Evolutionary conservation across 2,113 vertebrate genomes (phyloP), one percentile per base, ranked within the genome.

Genomic region (Dinomys branickii): DNA sequence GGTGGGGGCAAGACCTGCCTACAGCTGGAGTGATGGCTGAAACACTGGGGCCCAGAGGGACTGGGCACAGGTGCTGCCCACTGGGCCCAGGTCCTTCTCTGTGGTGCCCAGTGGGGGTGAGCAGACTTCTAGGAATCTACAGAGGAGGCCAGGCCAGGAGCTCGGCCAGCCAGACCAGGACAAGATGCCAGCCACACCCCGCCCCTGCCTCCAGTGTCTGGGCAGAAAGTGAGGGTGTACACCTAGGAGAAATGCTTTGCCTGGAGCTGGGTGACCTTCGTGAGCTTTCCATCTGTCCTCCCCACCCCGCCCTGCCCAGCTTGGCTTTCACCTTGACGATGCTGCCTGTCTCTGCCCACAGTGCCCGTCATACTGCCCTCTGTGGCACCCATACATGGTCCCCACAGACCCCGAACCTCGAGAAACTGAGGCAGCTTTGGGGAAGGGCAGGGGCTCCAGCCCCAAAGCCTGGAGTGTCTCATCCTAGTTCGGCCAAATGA

Each of bases 121-220:
- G 58, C 44, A 44, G 71, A 82, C 52, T 4, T n/a, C 12, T 38
- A 20, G 54, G 22, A 12, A 44, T 63, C 78, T 44, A 7, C 14
- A 13, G 9, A 12, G 80, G 81, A n/a, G 26, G 50, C 90, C 38
- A n/a, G 91, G 50, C 52, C 38, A 20, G 54, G 50, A 65, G 58
- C 41, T 58, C 26, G 19, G 35, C 52, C 69, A 71, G 63, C 16
- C 22, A 0, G 14, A 9, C 28, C 3, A 16, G 0, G 0, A 19
- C 47, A 50, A 9, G 47, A 9, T 50, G 47, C 47, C 47, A 5
- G 9, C 47, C 47, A 50, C 47, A 50, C n/a, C n/a, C n/a, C n/a
- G n/a, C 38, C 61, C 17, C 5, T 35, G 78, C 24, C 33, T 11
- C 77, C 0, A 1, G 0, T 0, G 1, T 56, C 41, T 19, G 24